A percentile compares a stretch with the other conserved stretches of the same genome.
Evolutionary conservation across 2,113 vertebrate genomes (phyloP).

Genomic region (Polyodon spathula): DNA sequence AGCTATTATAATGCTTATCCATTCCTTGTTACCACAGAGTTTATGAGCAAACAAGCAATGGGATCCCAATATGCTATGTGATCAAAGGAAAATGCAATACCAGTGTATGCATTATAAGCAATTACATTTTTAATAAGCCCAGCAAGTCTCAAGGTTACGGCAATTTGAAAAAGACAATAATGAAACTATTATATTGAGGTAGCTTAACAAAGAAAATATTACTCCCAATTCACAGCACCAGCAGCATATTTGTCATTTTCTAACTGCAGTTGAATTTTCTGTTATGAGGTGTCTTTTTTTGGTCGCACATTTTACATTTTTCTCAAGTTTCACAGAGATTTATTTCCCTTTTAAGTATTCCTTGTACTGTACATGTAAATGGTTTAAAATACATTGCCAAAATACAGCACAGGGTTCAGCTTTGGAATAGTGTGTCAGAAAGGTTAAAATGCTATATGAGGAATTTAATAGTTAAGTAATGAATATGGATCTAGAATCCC

Average conservation of each 20-base stretch:
- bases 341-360: too few species aligned
- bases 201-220: slow-evolving; percentile 33
- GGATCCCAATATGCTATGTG: slow-evolving; percentile 33
- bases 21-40: slow-evolving; percentile 39
- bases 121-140: slow-evolving; percentile 44
- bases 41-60: slow-evolving; percentile 34
- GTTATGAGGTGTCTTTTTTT: too few species aligned
- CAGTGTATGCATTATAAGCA: slow-evolving; percentile 31
- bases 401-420: too few species aligned
- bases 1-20: slow-evolving; percentile 26
- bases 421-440: too few species aligned
- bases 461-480: too few species aligned
- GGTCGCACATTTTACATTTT: too few species aligned
- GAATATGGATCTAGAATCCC: too few species aligned
- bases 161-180: slow-evolving; percentile 22
- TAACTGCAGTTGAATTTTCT: too few species aligned
- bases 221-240: slow-evolving; percentile 9
- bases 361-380: too few species aligned
- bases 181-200: slow-evolving; percentile 32
- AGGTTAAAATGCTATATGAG: too few species aligned
- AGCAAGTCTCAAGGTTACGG: slow-evolving; percentile 24
- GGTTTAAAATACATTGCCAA: too few species aligned
- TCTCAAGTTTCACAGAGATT: too few species aligned
- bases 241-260: background rate
- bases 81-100: slow-evolving; percentile 21